Conservation (phyloP, 2,888 invertebrate genomes). For the Stenodema calcarata region DNA sequence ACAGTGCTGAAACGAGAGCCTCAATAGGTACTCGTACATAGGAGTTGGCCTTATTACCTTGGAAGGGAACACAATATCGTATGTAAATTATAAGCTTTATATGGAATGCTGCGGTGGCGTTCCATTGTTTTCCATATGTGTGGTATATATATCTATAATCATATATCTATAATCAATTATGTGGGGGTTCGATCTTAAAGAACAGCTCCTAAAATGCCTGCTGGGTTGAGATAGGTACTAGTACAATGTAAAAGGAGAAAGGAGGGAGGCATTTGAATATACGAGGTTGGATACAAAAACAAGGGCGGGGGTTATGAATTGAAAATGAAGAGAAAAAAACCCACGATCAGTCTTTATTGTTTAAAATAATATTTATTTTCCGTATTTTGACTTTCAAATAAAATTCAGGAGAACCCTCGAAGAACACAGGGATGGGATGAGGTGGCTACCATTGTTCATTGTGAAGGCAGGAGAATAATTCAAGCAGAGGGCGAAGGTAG, state of each 20-base stretch:
- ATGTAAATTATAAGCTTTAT: slow-evolving; percentile 25
- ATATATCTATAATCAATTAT: too few relatives aligned
- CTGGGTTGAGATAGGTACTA: not conserved
- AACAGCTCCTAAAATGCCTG: not conserved
- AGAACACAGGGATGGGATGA: not conserved
- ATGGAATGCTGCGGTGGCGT: slow-evolving; percentile 9
- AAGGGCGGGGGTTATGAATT: slow-evolving; percentile 37
- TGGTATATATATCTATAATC: slow-evolving; percentile 18
- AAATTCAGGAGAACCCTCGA: slow-evolving; percentile 16
- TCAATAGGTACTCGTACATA: too few relatives aligned
- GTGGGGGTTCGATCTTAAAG: not conserved
- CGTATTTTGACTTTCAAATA: slow-evolving; percentile 47
- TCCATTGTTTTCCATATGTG: slow-evolving; percentile 14
- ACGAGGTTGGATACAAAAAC: not conserved
- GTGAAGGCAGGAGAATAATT: slow-evolving; percentile 38
- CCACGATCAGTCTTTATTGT: slow-evolving; percentile 35
- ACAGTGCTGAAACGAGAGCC: too few relatives aligned
- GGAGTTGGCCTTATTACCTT: too few relatives aligned
- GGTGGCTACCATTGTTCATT: slow-evolving; percentile 41
- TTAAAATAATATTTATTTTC: slow-evolving; percentile 47
- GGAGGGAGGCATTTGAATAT: slow-evolving; percentile 30
- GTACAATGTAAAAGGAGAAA: not conserved
- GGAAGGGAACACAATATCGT: not conserved
- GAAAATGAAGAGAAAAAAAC: too few relatives aligned
- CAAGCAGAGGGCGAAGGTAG: not conserved